Evolutionary conservation across 2,888 invertebrate species (phyloP), one percentile per base, ranked within the genome.

Genomic region (Drosophila antonietae): DNA sequence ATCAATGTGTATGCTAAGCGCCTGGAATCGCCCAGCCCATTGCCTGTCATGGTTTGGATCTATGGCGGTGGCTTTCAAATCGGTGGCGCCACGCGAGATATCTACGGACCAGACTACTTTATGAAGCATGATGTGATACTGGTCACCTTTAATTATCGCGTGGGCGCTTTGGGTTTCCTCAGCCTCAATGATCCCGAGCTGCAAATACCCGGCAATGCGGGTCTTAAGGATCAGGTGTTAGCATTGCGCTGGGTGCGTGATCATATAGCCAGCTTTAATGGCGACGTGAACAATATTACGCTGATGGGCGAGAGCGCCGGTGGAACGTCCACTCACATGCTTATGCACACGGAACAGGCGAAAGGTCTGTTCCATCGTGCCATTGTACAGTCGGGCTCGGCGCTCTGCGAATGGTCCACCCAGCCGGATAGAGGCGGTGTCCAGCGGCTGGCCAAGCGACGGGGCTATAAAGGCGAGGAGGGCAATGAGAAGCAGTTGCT

Each of bases 301-400:
- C 77, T 94, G 15, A 93, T 94, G 85, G 94, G 94, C 0, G 93
- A 94, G 74, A 94, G 94, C 72, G 94, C 94, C 2, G 94, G 94
- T 2, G 93, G 86, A 2, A 92, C 91, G 10, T 92, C 93, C 3
- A 90, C 91, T 0, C 93, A 94, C 78, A 92, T 92, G n/a, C 85
- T 94, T 31, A 91, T 93, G 87, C 83, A 94, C 2, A 93, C 93
- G 2, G 93, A 93, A 8, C 91, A 93, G 86, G 89, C 93, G 0
- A 92, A 92, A 73, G 91, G 89, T 3, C 83, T 92, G 3, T 93
- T 93, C 35, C 91, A 92, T 55, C 92, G 91, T 15, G 92, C 87
- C 15, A 92, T 92, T n/a, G 65, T 91, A 31, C 91, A 91, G 75
- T 93, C 92, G 0, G 92, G 92, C 0, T 71, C 85, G 2, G 85